Percentiles rank a stretch among this genome's conserved stretches.
These are phyloP conservation scores for Phodopus roborovskii DNA, from an alignment of 2,113 vertebrate genomes.

Conservation along the genomic window DNA sequence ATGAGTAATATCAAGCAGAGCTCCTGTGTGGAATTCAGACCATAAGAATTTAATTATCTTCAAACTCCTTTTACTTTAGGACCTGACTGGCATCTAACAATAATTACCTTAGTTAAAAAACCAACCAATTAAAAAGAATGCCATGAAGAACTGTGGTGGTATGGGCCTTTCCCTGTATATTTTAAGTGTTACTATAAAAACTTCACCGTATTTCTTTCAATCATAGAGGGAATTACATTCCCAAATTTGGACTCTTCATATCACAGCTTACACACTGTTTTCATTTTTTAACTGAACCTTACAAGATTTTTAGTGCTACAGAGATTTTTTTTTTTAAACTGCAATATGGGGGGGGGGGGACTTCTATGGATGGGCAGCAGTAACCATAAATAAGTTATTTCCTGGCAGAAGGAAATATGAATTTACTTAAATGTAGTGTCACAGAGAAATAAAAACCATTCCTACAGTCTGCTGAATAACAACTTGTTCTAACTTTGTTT, in stretches of 20 bases:
- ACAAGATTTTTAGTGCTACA: conserved; percentile 79
- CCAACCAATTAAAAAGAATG: conserved; percentile 78
- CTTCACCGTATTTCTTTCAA: conserved; percentile 73
- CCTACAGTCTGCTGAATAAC: conserved; percentile 61
- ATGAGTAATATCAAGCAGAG: conserved; percentile 59
- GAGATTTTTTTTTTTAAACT: conserved; percentile 75
- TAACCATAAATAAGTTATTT: conserved; percentile 80
- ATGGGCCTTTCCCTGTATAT: conserved; percentile 73
- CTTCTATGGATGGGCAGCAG: conserved; percentile 79
- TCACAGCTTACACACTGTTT: conserved; percentile 81
- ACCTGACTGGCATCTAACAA: conserved; percentile 69
- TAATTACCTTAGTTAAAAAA: conserved; percentile 75
- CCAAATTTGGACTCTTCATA: conserved; percentile 78
- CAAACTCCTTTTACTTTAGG: conserved; percentile 65
- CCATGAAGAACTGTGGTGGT: conserved; percentile 60
- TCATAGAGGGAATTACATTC: conserved; percentile 77
- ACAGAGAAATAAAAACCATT: conserved; percentile 71
- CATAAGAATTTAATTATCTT: conserved; percentile 73
- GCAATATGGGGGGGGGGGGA: conserved; percentile 71
- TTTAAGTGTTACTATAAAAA: conserved; percentile 80
- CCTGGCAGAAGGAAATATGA: conserved; percentile 72
- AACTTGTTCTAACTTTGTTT: conserved; percentile 56
- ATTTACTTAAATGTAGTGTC: conserved; percentile 76
- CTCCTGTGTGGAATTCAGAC: conserved; percentile 56
- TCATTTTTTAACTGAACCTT: conserved; percentile 80